Conservation (phyloP, 2,888 invertebrate species). For the Scrobipalpa costella region DNA sequence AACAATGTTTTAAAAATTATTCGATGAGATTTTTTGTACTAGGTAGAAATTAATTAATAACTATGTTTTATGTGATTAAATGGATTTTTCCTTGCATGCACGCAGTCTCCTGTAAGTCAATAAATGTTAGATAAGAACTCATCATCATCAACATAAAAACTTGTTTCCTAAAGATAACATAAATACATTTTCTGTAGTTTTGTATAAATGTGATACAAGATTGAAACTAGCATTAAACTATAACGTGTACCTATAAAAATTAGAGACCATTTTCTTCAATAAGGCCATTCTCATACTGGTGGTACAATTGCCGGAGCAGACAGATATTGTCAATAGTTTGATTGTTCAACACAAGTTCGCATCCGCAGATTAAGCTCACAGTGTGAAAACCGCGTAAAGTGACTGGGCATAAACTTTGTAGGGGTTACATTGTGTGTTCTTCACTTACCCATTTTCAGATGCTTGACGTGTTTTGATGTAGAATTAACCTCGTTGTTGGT, state of each 20-base stretch:
- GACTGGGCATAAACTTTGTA: not conserved
- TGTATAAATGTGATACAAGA: too few species aligned
- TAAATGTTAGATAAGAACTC: constrained; percentile 12
- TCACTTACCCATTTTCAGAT: constrained; percentile 4
- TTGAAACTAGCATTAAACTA: too few species aligned
- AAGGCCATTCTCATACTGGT: too few species aligned
- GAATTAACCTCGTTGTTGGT: constrained; percentile 65
- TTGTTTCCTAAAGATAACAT: not conserved
- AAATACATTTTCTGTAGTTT: not conserved
- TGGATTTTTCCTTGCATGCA: constrained; percentile 8
- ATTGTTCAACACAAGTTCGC: too few species aligned
- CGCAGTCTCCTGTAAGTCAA: constrained; percentile 7
- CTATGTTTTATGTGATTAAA: constrained; percentile 5
- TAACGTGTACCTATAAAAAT: too few species aligned
- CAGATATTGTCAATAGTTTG: too few species aligned
- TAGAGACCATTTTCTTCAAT: too few species aligned
- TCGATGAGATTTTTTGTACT: not conserved
- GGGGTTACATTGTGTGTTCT: not conserved
- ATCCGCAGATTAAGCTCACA: too few species aligned
- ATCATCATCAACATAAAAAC: constrained; percentile 36
- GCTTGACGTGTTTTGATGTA: not conserved
- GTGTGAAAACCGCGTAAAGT: too few species aligned
- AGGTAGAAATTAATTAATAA: not conserved
- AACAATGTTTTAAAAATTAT: too few species aligned
- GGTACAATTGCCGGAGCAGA: too few species aligned